phyloP scores from a whole-genome alignment of 2,113 vertebrate genomes.

The Eubucco bourcierii region DNA sequence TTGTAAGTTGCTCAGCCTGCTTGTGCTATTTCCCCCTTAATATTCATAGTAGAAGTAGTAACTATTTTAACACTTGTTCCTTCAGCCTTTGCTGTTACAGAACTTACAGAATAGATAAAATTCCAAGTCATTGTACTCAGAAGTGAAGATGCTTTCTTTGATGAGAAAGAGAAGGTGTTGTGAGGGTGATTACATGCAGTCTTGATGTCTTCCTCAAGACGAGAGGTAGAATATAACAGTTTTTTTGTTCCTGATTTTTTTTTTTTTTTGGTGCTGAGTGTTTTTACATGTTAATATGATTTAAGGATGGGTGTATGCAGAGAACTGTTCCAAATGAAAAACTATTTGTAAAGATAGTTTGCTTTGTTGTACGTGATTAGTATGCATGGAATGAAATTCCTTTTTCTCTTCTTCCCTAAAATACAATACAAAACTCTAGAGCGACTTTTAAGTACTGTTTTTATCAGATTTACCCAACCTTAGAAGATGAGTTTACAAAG shows the following conservation, averaged over 20 bases:
- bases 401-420: not conserved
- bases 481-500: not conserved
- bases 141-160: not conserved
- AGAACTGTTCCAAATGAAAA: not conserved
- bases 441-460: not conserved
- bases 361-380: not conserved
- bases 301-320: not conserved
- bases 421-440: not conserved
- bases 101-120: not conserved
- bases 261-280: not conserved
- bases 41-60: not conserved
- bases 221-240: not conserved
- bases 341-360: not conserved
- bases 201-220: not conserved
- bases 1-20: not conserved
- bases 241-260: not conserved
- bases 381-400: not conserved
- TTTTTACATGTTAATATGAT: not conserved
- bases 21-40: not conserved
- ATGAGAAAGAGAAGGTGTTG: not conserved
- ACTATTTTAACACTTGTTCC: not conserved
- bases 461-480: not conserved
- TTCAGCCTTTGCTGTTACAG: not conserved
- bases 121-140: not conserved
- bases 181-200: not conserved